phyloP scores from a whole-genome alignment of 2,797 vertebrate genomes.

The Merluccius polli region DNA sequence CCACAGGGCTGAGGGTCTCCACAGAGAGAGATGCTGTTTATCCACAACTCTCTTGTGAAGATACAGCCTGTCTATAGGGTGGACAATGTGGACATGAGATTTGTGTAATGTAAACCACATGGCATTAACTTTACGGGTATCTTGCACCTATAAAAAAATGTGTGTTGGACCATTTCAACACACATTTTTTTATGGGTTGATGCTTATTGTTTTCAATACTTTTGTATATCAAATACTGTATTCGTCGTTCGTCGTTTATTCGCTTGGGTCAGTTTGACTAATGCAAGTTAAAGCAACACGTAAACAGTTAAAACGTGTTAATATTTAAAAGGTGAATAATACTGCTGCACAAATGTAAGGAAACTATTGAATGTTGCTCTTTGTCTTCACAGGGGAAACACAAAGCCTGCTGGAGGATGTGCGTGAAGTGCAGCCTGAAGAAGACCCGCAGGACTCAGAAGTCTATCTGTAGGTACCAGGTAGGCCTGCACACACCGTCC shows the following conservation, averaged over 20 bases:
- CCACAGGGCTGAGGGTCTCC: conserved; percentile 2
- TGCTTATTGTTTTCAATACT: too few relatives aligned
- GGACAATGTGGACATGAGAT: too few relatives aligned
- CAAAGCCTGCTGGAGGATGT: neutral
- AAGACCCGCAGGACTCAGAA: neutral
- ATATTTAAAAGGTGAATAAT: neutral
- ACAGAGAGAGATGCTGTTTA: conserved; percentile 25
- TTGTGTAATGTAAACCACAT: too few relatives aligned
- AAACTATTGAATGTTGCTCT: neutral
- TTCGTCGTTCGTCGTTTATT: too few relatives aligned
- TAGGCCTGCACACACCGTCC: neutral
- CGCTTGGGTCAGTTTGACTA: neutral
- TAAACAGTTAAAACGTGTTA: neutral
- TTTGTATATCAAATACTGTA: too few relatives aligned
- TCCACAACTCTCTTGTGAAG: conserved; percentile 7
- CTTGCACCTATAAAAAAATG: neutral
- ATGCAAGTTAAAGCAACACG: neutral
- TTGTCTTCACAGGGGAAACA: neutral
- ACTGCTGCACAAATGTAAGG: neutral
- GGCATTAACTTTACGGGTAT: neutral
- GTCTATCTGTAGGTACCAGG: neutral
- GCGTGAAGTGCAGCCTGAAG: neutral
- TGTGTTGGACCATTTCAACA: neutral
- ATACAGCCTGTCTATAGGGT: conserved; percentile 17
- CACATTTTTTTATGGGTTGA: neutral